phyloP scores from a whole-genome alignment of 2,797 vertebrate species.

The Cetoscarus ocellatus region DNA sequence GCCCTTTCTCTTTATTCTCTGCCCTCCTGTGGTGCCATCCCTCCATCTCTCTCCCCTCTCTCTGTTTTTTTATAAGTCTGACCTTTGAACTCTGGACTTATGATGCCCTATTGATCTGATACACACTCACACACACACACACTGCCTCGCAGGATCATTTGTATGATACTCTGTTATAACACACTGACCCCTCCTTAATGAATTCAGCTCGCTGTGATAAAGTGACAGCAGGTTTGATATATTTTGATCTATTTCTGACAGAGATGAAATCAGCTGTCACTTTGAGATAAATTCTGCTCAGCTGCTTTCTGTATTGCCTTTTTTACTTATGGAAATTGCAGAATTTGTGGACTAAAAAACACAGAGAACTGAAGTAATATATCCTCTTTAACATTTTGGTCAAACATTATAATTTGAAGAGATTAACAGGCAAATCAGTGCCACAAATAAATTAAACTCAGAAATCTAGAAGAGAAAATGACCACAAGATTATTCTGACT shows the following conservation, averaged over 20 bases:
- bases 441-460: too few relatives aligned
- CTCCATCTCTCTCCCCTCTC: too few relatives aligned
- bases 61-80: conserved; percentile 33
- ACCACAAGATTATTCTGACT: too few relatives aligned
- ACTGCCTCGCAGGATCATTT: conserved; percentile 5
- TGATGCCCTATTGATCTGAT: conserved; percentile 63
- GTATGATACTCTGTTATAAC: conserved; percentile 14
- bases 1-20: conserved; percentile 15
- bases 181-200: conserved; percentile 31
- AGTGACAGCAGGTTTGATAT: conserved; percentile 2
- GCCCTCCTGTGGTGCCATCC: conserved; percentile 17
- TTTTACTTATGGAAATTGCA: background rate
- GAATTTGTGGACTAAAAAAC: background rate
- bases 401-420: background rate
- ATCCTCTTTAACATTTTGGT: background rate
- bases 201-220: conserved; percentile 21
- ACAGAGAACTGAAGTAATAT: background rate
- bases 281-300: background rate
- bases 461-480: too few relatives aligned
- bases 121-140: conserved; percentile 10
- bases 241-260: conserved; percentile 4
- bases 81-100: conserved; percentile 56
- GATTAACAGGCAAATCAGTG: background rate
- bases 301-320: background rate
- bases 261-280: background rate